Conservation (phyloP, 1,140 invertebrate genomes). For the Diprion similis region DNA sequence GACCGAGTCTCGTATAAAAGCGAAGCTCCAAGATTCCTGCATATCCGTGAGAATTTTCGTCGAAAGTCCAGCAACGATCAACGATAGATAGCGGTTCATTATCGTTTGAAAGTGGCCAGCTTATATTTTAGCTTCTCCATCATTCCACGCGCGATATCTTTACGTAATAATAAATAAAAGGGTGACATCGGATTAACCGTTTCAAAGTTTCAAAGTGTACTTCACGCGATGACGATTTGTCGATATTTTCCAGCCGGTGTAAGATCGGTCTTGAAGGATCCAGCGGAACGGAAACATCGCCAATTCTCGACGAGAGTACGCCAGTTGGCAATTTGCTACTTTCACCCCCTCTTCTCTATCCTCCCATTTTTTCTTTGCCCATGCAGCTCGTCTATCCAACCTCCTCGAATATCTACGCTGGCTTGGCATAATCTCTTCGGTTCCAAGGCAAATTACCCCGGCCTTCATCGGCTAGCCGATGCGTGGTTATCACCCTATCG, state of each 20-base stretch:
- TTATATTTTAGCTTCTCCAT: too few species aligned
- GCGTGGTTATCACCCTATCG: neutral
- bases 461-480: neutral
- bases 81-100: neutral
- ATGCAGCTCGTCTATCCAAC: constrained; percentile 9
- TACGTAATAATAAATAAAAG: too few species aligned
- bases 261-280: neutral
- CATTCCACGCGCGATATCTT: too few species aligned
- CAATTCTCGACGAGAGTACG: neutral
- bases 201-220: too few species aligned
- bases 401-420: constrained; percentile 6
- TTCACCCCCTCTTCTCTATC: constrained; percentile 15
- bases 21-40: too few species aligned
- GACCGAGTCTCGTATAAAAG: too few species aligned
- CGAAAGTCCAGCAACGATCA: too few species aligned
- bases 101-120: neutral
- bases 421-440: neutral
- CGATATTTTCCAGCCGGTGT: neutral
- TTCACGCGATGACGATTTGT: too few species aligned
- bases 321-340: constrained; percentile 14
- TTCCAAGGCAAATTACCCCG: neutral
- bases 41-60: neutral
- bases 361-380: constrained; percentile 5
- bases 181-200: too few species aligned
- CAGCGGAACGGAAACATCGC: constrained; percentile 13